Conservation (phyloP, 2,888 invertebrate genomes). For the Automeris io region DNA sequence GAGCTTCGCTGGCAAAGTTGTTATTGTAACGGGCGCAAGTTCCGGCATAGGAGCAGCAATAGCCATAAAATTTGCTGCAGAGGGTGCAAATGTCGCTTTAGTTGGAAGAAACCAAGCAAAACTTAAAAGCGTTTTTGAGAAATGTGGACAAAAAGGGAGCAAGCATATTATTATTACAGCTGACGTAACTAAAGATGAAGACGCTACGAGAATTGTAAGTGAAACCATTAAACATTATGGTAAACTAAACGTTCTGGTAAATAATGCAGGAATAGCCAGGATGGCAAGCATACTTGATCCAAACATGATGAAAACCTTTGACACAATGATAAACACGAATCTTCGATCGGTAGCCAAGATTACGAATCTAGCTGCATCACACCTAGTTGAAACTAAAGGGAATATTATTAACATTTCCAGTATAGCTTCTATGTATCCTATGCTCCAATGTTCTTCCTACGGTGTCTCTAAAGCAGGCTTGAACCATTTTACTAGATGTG, state of each 20-base stretch:
- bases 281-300: conserved; percentile 6
- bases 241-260: neutral
- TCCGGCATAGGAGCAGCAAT: conserved; percentile 1
- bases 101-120: conserved; percentile 4
- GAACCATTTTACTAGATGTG: too few relatives aligned
- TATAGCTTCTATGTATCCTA: conserved; percentile 10
- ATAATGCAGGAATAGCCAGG: neutral
- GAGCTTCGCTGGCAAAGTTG: neutral
- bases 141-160: neutral
- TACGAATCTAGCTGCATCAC: conserved; percentile 24
- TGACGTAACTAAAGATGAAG: neutral
- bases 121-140: neutral
- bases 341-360: conserved; percentile 22
- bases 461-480: conserved; percentile 28
- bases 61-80: neutral
- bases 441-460: conserved; percentile 29
- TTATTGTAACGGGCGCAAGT: neutral
- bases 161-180: neutral
- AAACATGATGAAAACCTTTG: conserved; percentile 11
- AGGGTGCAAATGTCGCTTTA: conserved; percentile 1
- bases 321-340: conserved; percentile 18
- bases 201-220: neutral
- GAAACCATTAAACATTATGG: neutral
- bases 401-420: conserved; percentile 32
- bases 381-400: conserved; percentile 30